Base-by-base conservation (phyloP, 2,888 invertebrate species). In the Drosophila kanekoi region DNA sequence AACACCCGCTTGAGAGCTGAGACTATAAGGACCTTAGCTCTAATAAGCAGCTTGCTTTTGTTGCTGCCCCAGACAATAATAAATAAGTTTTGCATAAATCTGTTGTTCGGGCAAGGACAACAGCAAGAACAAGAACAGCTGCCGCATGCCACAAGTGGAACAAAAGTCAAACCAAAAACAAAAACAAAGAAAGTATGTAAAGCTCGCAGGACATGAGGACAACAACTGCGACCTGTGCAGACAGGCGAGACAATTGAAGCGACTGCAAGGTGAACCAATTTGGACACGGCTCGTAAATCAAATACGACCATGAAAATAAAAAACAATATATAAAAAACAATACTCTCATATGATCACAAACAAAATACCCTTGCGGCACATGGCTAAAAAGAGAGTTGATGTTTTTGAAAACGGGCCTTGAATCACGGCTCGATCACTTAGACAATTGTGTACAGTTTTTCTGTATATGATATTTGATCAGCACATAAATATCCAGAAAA, bases 1-100 rank as follows among this genome's bases (percentile, higher is more conserved):
- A 38, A 38, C 14, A 38, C 6, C 20, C 20, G 23, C 10, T n/a
- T n/a, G 9, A 16, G 10, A 16, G 14, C 45, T 45, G 10, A 45
- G 33, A 23, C 52, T 35, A 33, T 28, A 43, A 18, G 32, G 68
- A 65, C 52, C 70, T 57, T 51, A 66, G 57, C 51, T 68, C 61
- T 57, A 61, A 61, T 64, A 68, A 65, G 51, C 53, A 53, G 72
- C 49, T 72, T 44, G 47, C 44, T 18, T 35, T 23, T 33, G 28
- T n/a, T 40, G 28, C 45, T 23, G 40, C n/a, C 32, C 37, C 62
- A 61, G 45, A 51, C 66, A 71, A 70, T 59, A 61, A 77, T 72
- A 80, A 81, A 77, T 72, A 65, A 60, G 81, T 77, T 79, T 77
- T 67, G 59, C 81, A 80, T 83, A 80, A 80, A 77, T 80, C 68